A percentile compares a stretch with the other conserved stretches of the same genome.
phyloP scores from a whole-genome alignment of 2,797 vertebrate species.

The Limosa lapponica region DNA sequence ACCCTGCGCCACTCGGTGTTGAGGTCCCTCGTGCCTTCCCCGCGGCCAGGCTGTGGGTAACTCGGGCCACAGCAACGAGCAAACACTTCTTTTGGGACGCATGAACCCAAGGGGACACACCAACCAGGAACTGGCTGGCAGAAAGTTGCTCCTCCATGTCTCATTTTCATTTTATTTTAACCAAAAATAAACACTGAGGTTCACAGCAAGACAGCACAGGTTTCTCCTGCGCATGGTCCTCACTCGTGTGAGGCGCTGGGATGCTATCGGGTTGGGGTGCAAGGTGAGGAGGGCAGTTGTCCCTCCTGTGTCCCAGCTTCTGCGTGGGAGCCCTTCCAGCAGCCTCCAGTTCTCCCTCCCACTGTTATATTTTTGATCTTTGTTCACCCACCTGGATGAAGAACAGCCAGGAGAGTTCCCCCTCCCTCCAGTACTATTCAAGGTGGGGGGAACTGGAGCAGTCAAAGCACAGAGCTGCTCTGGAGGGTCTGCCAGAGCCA shows the following conservation, averaged over 20 bases:
- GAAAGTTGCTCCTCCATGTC: not conserved
- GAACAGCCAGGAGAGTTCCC: not conserved
- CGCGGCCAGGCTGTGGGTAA: not conserved
- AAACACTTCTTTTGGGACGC: fast-evolving
- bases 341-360: not conserved
- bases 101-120: not conserved
- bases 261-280: fast-evolving
- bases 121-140: not conserved
- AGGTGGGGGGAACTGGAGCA: not conserved
- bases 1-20: fast-evolving
- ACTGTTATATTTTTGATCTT: not conserved
- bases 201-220: not conserved
- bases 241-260: not conserved
- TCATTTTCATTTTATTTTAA: not conserved
- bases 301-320: not conserved
- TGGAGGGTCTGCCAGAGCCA: not conserved
- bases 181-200: not conserved
- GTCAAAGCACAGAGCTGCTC: not conserved
- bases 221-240: fast-evolving
- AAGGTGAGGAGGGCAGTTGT: not conserved
- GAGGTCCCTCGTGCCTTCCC: not conserved
- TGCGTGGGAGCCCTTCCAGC: not conserved
- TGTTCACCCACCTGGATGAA: not conserved
- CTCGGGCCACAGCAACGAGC: fast-evolving
- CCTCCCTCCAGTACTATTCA: not conserved